Conservation (phyloP, 35 echinoderm and acorn worm genomes). For the Anneissia japonica region DNA sequence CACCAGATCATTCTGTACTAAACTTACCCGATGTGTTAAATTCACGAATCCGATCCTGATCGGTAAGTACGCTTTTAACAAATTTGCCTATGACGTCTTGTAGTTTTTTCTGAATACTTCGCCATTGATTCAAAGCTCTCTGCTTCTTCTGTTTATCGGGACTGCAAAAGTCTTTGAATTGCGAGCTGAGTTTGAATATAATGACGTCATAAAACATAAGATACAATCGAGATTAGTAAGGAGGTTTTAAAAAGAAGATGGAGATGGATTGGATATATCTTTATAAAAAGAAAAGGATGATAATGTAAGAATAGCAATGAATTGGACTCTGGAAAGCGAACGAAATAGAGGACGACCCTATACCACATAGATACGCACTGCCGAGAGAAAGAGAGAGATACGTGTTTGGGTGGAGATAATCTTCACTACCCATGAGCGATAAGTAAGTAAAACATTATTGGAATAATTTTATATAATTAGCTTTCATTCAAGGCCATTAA, state of each 20-base stretch:
- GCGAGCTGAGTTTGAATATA: conserved; percentile 56
- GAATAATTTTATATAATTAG: too few relatives aligned
- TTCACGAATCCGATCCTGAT: conserved; percentile 8
- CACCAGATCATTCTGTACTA: background rate
- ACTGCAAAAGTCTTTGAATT: conserved; percentile 59
- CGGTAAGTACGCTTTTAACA: conserved; percentile 14
- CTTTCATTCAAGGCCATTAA: too few relatives aligned
- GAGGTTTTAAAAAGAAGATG: background rate
- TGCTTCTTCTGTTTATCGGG: conserved; percentile 60
- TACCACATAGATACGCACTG: too few relatives aligned
- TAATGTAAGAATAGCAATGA: too few relatives aligned
- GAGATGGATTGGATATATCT: background rate
- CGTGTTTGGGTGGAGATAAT: too few relatives aligned
- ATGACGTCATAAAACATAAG: too few relatives aligned
- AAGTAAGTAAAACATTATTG: too few relatives aligned
- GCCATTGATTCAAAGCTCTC: conserved; percentile 71
- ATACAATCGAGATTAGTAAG: too few relatives aligned
- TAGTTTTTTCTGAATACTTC: conserved; percentile 44
- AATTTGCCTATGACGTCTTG: conserved; percentile 44
- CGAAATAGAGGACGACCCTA: too few relatives aligned
- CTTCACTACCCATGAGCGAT: too few relatives aligned
- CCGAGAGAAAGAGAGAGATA: too few relatives aligned
- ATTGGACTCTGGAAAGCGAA: too few relatives aligned
- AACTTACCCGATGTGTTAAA: conserved; percentile 42
- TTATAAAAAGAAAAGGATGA: background rate